A percentile compares a stretch with the other conserved stretches of the same genome.
Conservation (phyloP, 2,797 vertebrate species). For the Molossus alvarezi region DNA sequence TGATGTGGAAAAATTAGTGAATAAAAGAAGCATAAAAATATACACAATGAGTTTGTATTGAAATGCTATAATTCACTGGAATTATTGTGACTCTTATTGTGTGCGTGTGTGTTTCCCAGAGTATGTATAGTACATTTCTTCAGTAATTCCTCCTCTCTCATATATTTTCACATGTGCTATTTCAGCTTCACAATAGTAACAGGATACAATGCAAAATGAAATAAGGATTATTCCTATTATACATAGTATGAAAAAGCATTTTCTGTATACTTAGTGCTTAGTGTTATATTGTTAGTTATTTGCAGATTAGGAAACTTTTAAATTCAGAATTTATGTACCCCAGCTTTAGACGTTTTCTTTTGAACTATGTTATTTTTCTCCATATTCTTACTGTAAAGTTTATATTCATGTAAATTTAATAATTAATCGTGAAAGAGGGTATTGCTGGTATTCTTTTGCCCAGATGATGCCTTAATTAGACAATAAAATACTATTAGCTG, state of each 20-base stretch:
- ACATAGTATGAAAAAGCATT: neutral
- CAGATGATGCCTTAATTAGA: neutral
- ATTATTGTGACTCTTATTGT: neutral
- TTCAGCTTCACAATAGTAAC: neutral
- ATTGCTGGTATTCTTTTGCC: neutral
- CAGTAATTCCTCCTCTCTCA: neutral
- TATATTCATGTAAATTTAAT: neutral
- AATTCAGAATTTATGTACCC: constrained; percentile 30
- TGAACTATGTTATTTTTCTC: constrained; percentile 19
- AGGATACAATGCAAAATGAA: constrained; percentile 14
- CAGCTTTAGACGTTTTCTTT: neutral
- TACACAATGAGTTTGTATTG: neutral
- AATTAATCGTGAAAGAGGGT: constrained; percentile 33
- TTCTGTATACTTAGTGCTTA: neutral
- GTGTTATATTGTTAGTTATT: neutral
- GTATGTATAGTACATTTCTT: neutral
- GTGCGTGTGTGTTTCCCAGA: neutral
- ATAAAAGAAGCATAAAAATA: neutral
- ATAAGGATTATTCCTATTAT: neutral
- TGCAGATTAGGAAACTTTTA: neutral
- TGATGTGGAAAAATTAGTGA: constrained; percentile 34
- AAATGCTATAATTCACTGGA: neutral
- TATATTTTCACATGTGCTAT: neutral
- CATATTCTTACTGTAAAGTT: neutral
- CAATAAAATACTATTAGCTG: neutral